Base-by-base conservation (phyloP, 2,113 vertebrate species). In the Gobius niger region DNA sequence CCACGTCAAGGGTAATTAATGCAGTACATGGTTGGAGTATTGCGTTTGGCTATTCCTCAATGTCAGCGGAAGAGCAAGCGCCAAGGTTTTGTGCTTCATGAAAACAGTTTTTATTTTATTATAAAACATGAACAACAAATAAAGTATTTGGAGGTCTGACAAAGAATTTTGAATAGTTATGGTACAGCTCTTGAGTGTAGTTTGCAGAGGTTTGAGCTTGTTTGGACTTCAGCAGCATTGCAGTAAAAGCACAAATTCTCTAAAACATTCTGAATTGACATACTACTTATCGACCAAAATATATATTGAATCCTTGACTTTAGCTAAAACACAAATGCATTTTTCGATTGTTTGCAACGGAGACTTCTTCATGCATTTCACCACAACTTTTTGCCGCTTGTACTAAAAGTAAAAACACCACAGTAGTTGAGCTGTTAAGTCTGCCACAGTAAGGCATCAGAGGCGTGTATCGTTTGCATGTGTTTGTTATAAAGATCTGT, bases 1-100 rank as follows among this genome's bases (percentile, higher is more conserved):
- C 67, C 75, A 67, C 71, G 67, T 74, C 71, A 53, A 49, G 81
- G 9, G 80, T 82, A 80, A 82, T 82, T 80, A 81, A 85, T 74
- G 64, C 61, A 68, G 61, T 52, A 46, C 54, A 59, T 60, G 68
- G 73, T 60, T 40, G 13, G 12, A 47, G 65, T 82, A 64, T 79
- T 71, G 47, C 46, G 65, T 75, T 68, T 52, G 63, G 40, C 57
- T 44, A n/a, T 60, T 42, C 40, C 3, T 57, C 54, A 57, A 40
- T 40, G 54, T 57, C 54, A 57, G 24, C 12, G 24, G 1, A 40
- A 57, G 7, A 14, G 40, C 4, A 34, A 15, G 54, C 12, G 34
- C 24, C 49, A 7, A 18, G n/a, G 44, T 46, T 46, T 18, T 56
- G 52, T 9, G 18, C 8, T 9, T 5, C 2, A 10, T 15, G 49